phyloP scores from a whole-genome alignment of 2,888 invertebrate genomes.

The Candidula unifasciata region DNA sequence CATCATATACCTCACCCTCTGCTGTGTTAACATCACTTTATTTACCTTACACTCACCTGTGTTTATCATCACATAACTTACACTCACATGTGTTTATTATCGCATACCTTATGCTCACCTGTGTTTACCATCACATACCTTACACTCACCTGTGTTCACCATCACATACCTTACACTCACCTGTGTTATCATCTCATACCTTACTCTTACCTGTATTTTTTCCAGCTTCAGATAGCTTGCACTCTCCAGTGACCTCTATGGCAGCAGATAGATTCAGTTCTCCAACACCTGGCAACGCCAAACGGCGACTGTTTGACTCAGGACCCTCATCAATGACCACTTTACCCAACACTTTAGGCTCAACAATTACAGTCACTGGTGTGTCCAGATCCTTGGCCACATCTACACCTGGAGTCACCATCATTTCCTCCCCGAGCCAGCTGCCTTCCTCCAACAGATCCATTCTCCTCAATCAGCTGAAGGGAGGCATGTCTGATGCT shows the following conservation, averaged over 20 bases:
- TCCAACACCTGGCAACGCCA: conserved; percentile 75
- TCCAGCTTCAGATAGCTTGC: conserved; percentile 60
- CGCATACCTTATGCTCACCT: too few species aligned
- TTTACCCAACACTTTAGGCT: background rate
- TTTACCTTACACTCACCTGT: too few species aligned
- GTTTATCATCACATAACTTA: too few species aligned
- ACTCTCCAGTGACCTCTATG: conserved; percentile 72
- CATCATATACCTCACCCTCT: too few species aligned
- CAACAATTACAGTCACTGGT: conserved; percentile 15
- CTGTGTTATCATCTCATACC: too few species aligned
- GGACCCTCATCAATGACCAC: conserved; percentile 12
- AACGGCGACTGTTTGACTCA: conserved; percentile 75
- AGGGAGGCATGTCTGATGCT: conserved; percentile 44
- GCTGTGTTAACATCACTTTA: too few species aligned
- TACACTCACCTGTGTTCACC: too few species aligned
- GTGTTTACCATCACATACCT: too few species aligned
- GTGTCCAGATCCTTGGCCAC: background rate
- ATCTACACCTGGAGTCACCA: conserved; percentile 18
- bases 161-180: too few species aligned
- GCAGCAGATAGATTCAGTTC: conserved; percentile 75
- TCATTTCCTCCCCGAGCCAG: conserved; percentile 38
- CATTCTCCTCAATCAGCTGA: conserved; percentile 45
- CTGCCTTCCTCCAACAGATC: conserved; percentile 31
- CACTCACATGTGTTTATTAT: too few species aligned
- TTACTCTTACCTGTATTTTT: background rate